Percentiles rank a stretch among this genome's conserved stretches.
Conservation (phyloP, 2,113 vertebrate genomes). For the Corythornis vintsioides region DNA sequence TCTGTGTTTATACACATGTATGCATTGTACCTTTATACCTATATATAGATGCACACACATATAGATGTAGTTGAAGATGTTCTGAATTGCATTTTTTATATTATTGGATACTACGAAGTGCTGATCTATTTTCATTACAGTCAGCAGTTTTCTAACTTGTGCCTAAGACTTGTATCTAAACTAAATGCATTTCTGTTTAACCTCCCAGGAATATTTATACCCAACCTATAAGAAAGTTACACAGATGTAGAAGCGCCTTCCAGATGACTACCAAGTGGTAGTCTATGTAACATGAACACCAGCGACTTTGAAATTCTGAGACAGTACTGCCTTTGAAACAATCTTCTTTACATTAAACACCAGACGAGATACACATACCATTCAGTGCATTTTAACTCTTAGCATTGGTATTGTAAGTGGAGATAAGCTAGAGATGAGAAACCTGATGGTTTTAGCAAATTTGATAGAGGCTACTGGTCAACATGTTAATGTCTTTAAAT, state of each 20-base stretch:
- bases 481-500: constrained; percentile 1
- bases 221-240: constrained; percentile 71
- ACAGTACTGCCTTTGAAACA: constrained; percentile 71
- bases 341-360: constrained; percentile 69
- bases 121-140: constrained; percentile 82
- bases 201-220: constrained; percentile 79
- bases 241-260: constrained; percentile 83
- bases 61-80: constrained; percentile 59
- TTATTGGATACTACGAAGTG: constrained; percentile 73
- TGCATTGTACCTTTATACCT: constrained; percentile 49
- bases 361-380: constrained; percentile 19
- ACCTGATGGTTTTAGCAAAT: neutral
- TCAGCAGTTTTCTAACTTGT: constrained; percentile 82
- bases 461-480: neutral
- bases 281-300: constrained; percentile 77
- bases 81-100: constrained; percentile 81
- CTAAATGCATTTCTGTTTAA: constrained; percentile 80
- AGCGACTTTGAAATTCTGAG: constrained; percentile 81
- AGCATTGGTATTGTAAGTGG: neutral
- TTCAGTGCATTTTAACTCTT: constrained; percentile 29
- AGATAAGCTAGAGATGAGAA: constrained; percentile 21
- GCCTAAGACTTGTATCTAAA: constrained; percentile 82
- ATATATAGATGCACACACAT: constrained; percentile 53
- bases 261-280: constrained; percentile 75
- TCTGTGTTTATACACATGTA: constrained; percentile 67